Base-by-base conservation (phyloP, 2,888 invertebrate species). In the Yponomeuta sedellus region DNA sequence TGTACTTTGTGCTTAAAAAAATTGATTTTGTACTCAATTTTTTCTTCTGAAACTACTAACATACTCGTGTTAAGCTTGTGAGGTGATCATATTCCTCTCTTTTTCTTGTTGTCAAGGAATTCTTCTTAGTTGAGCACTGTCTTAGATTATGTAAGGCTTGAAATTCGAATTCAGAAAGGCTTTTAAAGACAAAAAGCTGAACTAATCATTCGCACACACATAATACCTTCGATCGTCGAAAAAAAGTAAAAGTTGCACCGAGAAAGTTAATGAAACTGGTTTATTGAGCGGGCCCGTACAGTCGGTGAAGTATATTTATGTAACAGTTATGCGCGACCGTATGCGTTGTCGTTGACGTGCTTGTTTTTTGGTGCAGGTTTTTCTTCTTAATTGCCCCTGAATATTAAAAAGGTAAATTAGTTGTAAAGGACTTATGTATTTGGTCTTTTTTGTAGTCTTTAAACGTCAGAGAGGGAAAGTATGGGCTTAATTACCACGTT, bases 221-320 rank as follows among this genome's bases (percentile, higher is more conserved):
- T 44, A 44, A 44, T 16, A 16, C 44, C 44, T 12, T 16, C 44
- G 12, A 52, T 52, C 44, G 44, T 52, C 25, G 25, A 25, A 20
- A 25, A 59, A 59, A 59, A 59, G 59, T 59, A 59, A 59, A 59
- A 59, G 59, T 59, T 20, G 59, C 25, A 20, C 59, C 25, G 59
- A 59, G 59, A 59, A 59, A 59, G 59, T 59, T 59, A 11, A 22
- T 19, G 44, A 52, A 59, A 59, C 59, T 59, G 20, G 59, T 59
- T 22, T 59, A 20, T 22, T 22, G 59, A 59, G 22, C 59, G 44
- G 44, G 59, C 59, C 22, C 59, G 59, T 59, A 59, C 22, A 20
- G 59, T 59, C 25, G 59, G 59, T 12, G 20, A 52, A 52, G 44
- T 52, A 52, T 16, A 16, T 52, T 52, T 52, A 52, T 52, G 44